A percentile compares a stretch with the other conserved stretches of the same genome.
Evolutionary conservation across 2,888 invertebrate genomes (phyloP).

Genomic region (Scotopteryx bipunctaria): DNA sequence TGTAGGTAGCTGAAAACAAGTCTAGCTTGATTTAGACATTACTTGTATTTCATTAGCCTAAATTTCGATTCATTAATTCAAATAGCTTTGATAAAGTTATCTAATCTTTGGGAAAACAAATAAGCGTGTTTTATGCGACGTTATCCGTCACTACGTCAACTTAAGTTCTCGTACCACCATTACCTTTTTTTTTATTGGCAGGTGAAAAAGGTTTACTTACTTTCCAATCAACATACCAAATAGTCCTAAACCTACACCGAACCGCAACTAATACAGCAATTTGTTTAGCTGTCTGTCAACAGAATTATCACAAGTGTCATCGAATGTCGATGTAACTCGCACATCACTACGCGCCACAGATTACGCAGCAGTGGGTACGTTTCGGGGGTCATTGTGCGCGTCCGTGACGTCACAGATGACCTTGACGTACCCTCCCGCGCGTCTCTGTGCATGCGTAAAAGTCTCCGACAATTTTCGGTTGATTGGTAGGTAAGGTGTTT

Average conservation of each 20-base stretch:
- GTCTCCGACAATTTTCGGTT: conserved; percentile 43
- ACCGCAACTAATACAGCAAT: conserved; percentile 41
- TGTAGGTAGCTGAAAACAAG: background rate
- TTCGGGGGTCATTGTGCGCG: conserved; percentile 75
- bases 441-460: conserved; percentile 58
- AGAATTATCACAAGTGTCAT: conserved; percentile 58
- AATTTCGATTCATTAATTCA: no score
- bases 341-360: conserved; percentile 32
- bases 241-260: conserved; percentile 46
- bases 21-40: background rate
- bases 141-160: background rate
- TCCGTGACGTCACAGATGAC: conserved; percentile 78
- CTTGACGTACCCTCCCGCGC: conserved; percentile 66
- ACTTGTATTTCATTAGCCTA: conserved; percentile 8
- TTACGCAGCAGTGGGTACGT: conserved; percentile 3
- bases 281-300: conserved; percentile 47
- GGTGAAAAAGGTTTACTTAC: no score
- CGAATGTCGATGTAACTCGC: conserved; percentile 30
- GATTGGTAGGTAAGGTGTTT: conserved; percentile 4
- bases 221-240: conserved; percentile 9
- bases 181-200: no score
- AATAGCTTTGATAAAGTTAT: no score
- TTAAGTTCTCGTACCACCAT: background rate
- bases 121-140: no score
- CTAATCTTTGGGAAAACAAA: no score